phyloP scores from a whole-genome alignment of 2,113 vertebrate genomes.

The Megaceryle torquata region DNA sequence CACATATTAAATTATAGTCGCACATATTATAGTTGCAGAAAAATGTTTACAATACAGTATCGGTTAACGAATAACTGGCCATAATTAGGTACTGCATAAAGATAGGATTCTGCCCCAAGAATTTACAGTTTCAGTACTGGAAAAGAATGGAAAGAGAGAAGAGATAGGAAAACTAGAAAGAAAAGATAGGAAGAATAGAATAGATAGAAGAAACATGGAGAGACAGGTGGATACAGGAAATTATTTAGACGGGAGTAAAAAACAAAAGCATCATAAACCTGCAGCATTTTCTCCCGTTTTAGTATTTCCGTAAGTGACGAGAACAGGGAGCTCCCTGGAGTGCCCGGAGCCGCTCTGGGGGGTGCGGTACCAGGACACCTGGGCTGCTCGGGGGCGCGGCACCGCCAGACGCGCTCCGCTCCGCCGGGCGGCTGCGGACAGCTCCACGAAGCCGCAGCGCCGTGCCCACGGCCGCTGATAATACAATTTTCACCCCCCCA shows the following conservation, averaged over 20 bases:
- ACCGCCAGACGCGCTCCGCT: not conserved
- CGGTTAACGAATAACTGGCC: not conserved
- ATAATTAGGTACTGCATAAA: not conserved
- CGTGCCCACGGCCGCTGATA: not conserved
- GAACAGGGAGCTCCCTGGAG: not conserved
- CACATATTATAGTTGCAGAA: not conserved
- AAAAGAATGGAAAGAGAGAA: not conserved
- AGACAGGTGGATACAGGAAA: not conserved
- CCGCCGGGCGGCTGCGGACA: not conserved
- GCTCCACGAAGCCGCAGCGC: not conserved
- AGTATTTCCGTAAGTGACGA: rapidly evolving
- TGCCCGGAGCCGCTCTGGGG: not conserved
- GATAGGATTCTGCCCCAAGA: not conserved
- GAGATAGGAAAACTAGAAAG: not conserved
- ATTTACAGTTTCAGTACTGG: not conserved
- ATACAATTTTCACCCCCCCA: rapidly evolving
- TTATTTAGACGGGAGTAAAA: not conserved
- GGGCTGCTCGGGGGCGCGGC: not conserved
- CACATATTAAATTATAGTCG: not conserved
- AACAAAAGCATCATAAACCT: not conserved
- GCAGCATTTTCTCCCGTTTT: not conserved
- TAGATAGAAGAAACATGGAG: not conserved
- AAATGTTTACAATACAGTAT: not conserved
- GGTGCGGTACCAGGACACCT: rapidly evolving
- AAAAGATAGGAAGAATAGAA: too few species aligned